These are phyloP conservation scores for Ophioninae sp. DNA, from an alignment of 2,888 invertebrate species.

Conservation along the genomic window DNA sequence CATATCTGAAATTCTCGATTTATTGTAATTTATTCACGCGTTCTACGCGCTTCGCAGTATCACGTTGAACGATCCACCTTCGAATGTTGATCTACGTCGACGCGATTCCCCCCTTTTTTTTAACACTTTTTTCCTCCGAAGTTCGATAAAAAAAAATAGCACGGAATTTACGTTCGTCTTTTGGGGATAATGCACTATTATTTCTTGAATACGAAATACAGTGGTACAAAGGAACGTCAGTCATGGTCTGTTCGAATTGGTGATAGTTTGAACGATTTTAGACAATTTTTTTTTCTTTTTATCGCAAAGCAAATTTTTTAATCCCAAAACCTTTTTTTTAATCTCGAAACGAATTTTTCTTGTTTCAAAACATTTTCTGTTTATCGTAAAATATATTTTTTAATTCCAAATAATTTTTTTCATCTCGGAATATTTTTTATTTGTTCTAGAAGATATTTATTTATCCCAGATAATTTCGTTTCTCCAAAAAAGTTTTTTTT, in stretches of 20 bases:
- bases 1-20: conserved; percentile 19
- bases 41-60: background rate
- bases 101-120: background rate
- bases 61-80: background rate
- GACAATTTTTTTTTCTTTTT: background rate
- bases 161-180: background rate
- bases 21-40: conserved; percentile 54
- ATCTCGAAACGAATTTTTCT: too few species aligned
- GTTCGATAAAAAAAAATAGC: background rate
- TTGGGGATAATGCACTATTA: background rate
- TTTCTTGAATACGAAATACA: background rate
- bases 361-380: too few species aligned
- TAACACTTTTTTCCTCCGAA: background rate
- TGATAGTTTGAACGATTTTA: background rate
- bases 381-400: too few species aligned
- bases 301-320: too few species aligned
- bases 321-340: too few species aligned
- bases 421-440: too few species aligned
- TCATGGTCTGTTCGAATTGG: background rate
- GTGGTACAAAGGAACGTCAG: background rate
- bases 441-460: too few species aligned
- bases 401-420: too few species aligned
- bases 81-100: background rate
- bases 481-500: too few species aligned
- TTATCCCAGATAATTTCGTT: too few species aligned